Conservation (phyloP, 2,113 vertebrate genomes). For the Columba janthina region DNA sequence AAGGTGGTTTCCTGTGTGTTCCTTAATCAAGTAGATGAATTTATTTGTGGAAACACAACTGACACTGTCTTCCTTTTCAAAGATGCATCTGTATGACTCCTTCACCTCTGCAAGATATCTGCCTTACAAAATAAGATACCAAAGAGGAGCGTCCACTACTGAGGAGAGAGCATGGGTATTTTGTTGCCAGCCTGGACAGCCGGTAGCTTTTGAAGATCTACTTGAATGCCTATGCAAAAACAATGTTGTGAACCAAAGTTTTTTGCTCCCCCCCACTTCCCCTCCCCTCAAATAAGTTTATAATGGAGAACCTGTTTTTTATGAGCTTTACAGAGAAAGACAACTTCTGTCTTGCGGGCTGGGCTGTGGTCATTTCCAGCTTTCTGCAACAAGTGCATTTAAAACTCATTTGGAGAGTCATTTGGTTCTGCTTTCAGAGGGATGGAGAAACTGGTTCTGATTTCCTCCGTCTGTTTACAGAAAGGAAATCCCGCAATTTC, state of each 20-base stretch:
- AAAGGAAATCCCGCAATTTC: slow-evolving; percentile 21
- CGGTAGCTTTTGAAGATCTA: background rate
- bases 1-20: background rate
- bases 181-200: background rate
- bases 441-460: slow-evolving; percentile 6
- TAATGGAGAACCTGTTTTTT: background rate
- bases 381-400: background rate
- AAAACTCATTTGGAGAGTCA: background rate
- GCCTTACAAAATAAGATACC: slow-evolving; percentile 9
- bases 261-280: background rate
- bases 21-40: background rate
- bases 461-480: slow-evolving; percentile 35
- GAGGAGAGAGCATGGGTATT: background rate
- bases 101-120: background rate
- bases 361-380: background rate
- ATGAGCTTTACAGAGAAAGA: background rate
- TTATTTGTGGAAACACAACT: background rate
- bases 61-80: slow-evolving; percentile 44
- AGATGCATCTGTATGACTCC: slow-evolving; percentile 71
- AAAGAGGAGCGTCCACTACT: background rate
- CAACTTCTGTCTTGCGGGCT: background rate
- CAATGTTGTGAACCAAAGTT: background rate
- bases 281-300: background rate
- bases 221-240: background rate
- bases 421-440: background rate